These are phyloP conservation scores for rabbit (Oryctolagus cuniculus) DNA, from an alignment of 2,113 vertebrate genomes.

Conservation along the genomic window mOryCun1.1 NC_091443.1:29032001-29032500, in stretches of 20 bases:
- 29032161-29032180: not conserved
- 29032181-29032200: not conserved
- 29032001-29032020: not conserved
- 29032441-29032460: not conserved
- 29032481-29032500: not conserved
- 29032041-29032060: not conserved
- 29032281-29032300: not conserved
- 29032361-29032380: not conserved
- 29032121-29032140: not conserved
- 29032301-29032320: not conserved
- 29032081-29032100: not conserved
- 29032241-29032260: not conserved
- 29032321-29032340: not conserved
- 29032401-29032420: not conserved
- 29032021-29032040: not conserved
- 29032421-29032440: not conserved
- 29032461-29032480: not conserved
- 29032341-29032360: not conserved
- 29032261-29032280: not conserved
- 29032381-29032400: not conserved
- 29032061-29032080: not conserved
- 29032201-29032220: not conserved
- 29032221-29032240: not conserved
- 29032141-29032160: not conserved
- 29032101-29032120: not conserved